Evolutionary conservation across 1,140 invertebrate species (phyloP).

Genomic region (Proales similis): DNA sequence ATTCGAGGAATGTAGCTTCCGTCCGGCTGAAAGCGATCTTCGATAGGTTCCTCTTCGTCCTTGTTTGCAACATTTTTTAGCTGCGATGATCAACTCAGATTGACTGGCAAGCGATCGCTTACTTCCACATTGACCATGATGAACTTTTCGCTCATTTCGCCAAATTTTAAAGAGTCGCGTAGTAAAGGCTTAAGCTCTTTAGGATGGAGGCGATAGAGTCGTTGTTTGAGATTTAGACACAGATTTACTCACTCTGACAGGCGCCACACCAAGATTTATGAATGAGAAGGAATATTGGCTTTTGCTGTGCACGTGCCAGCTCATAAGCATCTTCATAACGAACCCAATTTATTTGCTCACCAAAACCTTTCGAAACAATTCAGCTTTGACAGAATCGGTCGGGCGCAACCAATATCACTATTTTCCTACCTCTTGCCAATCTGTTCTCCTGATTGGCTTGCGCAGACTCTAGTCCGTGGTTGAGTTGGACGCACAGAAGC

Average conservation of each 20-base stretch:
- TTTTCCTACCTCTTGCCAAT: no score
- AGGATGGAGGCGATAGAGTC: conserved; percentile 36
- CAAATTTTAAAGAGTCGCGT: conserved; percentile 56
- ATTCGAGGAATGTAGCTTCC: conserved; percentile 38
- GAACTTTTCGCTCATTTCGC: conserved; percentile 57
- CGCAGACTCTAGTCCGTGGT: no score
- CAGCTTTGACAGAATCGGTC: no score
- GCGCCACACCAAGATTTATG: conserved; percentile 62
- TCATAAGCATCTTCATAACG: neutral
- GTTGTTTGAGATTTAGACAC: neutral
- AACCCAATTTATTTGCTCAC: neutral
- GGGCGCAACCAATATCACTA: no score
- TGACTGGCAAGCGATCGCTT: neutral
- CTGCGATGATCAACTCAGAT: no score
- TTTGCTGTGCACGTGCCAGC: conserved; percentile 42
- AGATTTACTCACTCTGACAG: conserved; percentile 54
- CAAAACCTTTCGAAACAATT: neutral
- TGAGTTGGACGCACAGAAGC: no score
- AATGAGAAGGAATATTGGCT: conserved; percentile 60
- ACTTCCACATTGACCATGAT: conserved; percentile 58
- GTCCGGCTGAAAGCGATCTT: conserved; percentile 19
- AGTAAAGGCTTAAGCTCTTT: conserved; percentile 58
- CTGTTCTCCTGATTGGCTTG: no score
- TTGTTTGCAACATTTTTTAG: neutral
- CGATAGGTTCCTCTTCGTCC: conserved; percentile 38